Base-by-base conservation (phyloP, 2,797 vertebrate genomes). In the Anabas testudineus region DNA sequence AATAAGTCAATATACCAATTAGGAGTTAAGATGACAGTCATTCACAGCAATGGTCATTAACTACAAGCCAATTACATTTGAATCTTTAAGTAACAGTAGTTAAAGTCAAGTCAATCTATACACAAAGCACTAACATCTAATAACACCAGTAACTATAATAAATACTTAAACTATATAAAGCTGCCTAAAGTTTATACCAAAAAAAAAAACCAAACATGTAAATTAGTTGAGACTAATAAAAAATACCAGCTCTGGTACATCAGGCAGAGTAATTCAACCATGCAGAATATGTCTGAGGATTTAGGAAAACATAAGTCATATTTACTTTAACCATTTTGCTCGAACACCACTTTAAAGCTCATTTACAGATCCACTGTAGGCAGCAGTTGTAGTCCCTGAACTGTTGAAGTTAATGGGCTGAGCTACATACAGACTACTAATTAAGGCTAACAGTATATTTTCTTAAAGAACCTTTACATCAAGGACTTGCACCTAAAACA, bases 391-490 rank as follows among this genome's bases (percentile, higher is more conserved):
- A 58, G 45, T 48, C 56, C 61, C 71, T 42, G 47, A 62, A 26
- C 64, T 71, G 66, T 64, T 24, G 48, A 60, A 79, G 47, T 76
- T 74, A 26, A 59, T 79, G 34, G 21, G 62, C 53, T 75, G 55
- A 67, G 46, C 67, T 67, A 63, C 32, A 76, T 43, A 43, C 47
- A 81, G 55, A 49, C 75, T 77, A 86, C 71, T 87, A 89, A 90
- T 89, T 88, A 85, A 73, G 85, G 81, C 78, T 78, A 54, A 48
- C 54, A 41, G 47, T 59, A 39, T 37, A 36, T 80, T 66, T 82
- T 74, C 68, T 51, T 67, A 42, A 46, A 68, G 43, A 22, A n/a
- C 18, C 21, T 71, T 45, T 45, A 78, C 64, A 56, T 53, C 1
- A 46, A 64, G 54, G 47, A 55, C 73, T 45, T 30, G 13, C 59